Evolutionary conservation across 2,797 vertebrate genomes (phyloP).

Genomic region (Syngnathus acus): DNA sequence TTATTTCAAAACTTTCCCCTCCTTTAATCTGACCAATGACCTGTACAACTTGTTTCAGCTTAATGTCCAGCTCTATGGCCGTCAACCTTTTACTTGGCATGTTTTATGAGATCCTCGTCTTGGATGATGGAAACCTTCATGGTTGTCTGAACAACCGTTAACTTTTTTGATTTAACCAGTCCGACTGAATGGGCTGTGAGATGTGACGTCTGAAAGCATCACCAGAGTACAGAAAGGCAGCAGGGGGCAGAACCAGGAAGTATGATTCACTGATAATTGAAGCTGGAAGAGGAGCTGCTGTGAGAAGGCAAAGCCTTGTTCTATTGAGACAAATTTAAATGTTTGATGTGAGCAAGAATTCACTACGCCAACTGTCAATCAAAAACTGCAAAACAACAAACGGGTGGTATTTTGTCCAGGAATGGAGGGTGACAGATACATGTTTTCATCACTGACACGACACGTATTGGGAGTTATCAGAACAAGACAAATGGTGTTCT

Average conservation of each 20-base stretch:
- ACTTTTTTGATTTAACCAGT: no score
- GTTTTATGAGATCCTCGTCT: background rate
- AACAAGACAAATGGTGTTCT: slow-evolving; percentile 65
- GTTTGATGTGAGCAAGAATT: slow-evolving; percentile 25
- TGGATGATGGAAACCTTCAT: background rate
- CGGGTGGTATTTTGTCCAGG: slow-evolving; percentile 29
- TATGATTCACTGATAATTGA: slow-evolving; percentile 33
- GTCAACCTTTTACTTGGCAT: no score
- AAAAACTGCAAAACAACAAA: background rate
- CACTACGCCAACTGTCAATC: slow-evolving; percentile 11
- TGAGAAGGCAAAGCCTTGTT: slow-evolving; percentile 13
- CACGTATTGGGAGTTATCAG: slow-evolving; percentile 53
- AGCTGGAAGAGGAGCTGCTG: slow-evolving; percentile 26
- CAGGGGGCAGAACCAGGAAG: slow-evolving; percentile 40
- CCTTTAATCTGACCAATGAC: no score
- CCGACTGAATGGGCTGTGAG: background rate
- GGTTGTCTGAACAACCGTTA: background rate
- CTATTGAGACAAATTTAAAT: slow-evolving; percentile 13
- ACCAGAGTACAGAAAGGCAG: slow-evolving; percentile 15
- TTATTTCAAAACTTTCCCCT: no score
- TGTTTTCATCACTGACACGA: slow-evolving; percentile 44
- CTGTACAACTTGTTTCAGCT: no score
- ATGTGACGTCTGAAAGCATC: background rate
- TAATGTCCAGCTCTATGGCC: no score
- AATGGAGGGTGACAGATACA: slow-evolving; percentile 39